Evolutionary conservation across 2,797 vertebrate species (phyloP).

Genomic region (Apogon talboti): DNA sequence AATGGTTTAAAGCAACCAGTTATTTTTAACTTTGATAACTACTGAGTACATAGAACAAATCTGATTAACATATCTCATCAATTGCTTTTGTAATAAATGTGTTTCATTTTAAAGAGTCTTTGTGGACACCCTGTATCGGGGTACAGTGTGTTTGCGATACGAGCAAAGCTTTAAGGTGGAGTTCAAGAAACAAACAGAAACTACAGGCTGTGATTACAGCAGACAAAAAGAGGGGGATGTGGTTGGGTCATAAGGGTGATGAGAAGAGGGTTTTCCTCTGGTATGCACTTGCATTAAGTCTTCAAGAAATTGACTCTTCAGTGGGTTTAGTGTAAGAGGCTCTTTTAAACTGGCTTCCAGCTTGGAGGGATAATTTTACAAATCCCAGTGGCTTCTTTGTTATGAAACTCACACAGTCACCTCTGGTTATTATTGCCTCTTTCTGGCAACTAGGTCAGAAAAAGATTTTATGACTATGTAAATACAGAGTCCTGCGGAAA

Average conservation of each 20-base stretch:
- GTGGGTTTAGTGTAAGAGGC: conserved; percentile 41
- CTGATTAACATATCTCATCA: too few species aligned
- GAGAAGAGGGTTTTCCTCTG: conserved; percentile 39
- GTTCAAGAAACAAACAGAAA: conserved; percentile 24
- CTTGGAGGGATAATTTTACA: conserved; percentile 53
- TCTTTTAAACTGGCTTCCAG: conserved; percentile 42
- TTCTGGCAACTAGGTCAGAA: background rate
- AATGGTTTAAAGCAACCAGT: too few species aligned
- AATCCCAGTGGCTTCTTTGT: conserved; percentile 47
- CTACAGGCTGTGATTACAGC: conserved; percentile 9
- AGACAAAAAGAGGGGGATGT: conserved; percentile 19
- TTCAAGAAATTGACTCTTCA: conserved; percentile 42
- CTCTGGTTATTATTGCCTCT: conserved; percentile 36
- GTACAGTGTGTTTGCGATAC: conserved; percentile 1
- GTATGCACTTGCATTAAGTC: conserved; percentile 37
- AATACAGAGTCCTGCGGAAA: conserved; percentile 23
- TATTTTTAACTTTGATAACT: too few species aligned
- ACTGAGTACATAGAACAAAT: too few species aligned
- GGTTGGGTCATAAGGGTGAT: conserved; percentile 28
- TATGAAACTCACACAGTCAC: conserved; percentile 46
- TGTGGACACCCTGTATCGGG: too few species aligned
- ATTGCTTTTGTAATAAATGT: too few species aligned
- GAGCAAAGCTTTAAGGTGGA: conserved; percentile 1
- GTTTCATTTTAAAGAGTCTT: too few species aligned
- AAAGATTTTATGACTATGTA: conserved; percentile 8